Percentiles rank a stretch among this genome's conserved stretches.
Conservation (phyloP, 2,113 vertebrate species). For the Mesitornis unicolor region DNA sequence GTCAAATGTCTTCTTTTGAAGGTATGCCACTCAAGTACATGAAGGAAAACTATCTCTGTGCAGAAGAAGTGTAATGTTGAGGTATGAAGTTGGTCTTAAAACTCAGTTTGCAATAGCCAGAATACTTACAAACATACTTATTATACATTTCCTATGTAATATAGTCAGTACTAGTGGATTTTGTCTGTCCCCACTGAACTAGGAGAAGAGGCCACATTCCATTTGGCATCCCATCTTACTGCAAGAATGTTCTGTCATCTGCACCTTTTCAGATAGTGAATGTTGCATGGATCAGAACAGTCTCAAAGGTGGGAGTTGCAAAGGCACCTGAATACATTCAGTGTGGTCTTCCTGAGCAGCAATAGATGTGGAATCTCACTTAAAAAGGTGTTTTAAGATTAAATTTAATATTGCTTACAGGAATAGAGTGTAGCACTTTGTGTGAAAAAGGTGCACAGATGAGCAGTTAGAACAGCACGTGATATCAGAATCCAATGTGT, state of each 20-base stretch:
- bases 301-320: background rate
- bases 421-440: background rate
- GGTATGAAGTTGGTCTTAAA: background rate
- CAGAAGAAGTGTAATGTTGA: background rate
- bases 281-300: background rate
- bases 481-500: background rate
- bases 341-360: background rate
- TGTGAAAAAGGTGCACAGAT: background rate
- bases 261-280: background rate
- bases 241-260: background rate
- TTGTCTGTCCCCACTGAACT: background rate
- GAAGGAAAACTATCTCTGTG: background rate
- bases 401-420: background rate
- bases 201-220: background rate
- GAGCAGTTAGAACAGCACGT: background rate
- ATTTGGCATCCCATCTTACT: background rate
- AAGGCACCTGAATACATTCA: background rate
- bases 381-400: background rate
- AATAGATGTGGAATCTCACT: background rate
- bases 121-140: background rate
- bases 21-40: background rate
- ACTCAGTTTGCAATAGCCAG: background rate
- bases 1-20: background rate
- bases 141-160: background rate
- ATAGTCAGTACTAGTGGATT: background rate